Percentiles rank a stretch among this genome's conserved stretches.
Evolutionary conservation across 2,888 invertebrate genomes (phyloP).

Genomic region (Lydus trimaculatus): DNA sequence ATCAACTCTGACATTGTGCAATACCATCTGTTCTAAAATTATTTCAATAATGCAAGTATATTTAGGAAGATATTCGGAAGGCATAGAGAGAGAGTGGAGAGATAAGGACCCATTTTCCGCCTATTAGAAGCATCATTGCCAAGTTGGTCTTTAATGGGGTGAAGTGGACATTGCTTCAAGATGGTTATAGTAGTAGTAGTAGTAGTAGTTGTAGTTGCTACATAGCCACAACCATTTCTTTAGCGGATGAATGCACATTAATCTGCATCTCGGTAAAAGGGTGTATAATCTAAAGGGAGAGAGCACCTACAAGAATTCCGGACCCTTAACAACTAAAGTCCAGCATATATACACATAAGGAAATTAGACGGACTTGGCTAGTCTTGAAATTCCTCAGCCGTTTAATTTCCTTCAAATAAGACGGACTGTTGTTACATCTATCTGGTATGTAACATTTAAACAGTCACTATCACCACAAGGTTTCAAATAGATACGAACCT

Average conservation of each 20-base stretch:
- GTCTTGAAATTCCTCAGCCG: conserved; percentile 58
- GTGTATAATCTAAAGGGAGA: conserved; percentile 38
- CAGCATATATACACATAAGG: conserved; percentile 54
- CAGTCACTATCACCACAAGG: not conserved
- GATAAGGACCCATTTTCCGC: conserved; percentile 48
- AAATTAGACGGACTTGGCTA: conserved; percentile 49
- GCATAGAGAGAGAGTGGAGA: conserved; percentile 33
- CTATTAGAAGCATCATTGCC: conserved; percentile 45
- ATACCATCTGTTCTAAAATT: conserved; percentile 29
- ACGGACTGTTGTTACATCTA: conserved; percentile 25
- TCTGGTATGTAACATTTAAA: conserved; percentile 16
- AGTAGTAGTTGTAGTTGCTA: conserved; percentile 11
- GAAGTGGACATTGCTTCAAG: conserved; percentile 40
- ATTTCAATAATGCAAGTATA: conserved; percentile 45
- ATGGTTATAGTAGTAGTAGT: conserved; percentile 29
- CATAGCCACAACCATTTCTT: conserved; percentile 57
- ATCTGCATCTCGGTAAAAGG: conserved; percentile 55
- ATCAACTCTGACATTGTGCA: conserved; percentile 4
- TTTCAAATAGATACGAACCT: not conserved
- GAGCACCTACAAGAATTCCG: conserved; percentile 57
- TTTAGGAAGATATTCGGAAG: conserved; percentile 41
- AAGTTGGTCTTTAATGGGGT: conserved; percentile 38
- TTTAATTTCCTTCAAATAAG: conserved; percentile 54
- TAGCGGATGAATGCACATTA: conserved; percentile 60
- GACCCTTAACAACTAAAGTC: conserved; percentile 45